Base-by-base conservation (phyloP, 1,140 invertebrate genomes). In the Listronotus bonariensis region DNA sequence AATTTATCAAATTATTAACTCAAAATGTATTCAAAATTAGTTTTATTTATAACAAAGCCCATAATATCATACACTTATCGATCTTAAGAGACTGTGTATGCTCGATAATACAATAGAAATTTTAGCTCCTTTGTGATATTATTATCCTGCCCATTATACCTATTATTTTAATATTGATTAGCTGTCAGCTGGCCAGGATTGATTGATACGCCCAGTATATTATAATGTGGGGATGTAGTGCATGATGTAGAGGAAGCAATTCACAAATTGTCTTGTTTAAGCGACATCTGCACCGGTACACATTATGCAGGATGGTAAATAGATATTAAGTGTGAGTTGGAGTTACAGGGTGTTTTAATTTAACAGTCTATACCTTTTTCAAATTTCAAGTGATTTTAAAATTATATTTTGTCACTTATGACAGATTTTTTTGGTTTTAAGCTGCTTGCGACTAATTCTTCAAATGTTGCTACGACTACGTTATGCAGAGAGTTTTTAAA, bases 101-200 rank as follows among this genome's bases (percentile, higher is more conserved):
- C 42, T 42, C 46, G 58, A 18, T 62, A 62, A 62, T 46, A 62
- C 51, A 62, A 62, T 54, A 54, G 17, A 55, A 53, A 62, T 62
- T 64, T 56, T 48, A 49, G 38, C 43, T 57, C 61, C 52, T 64
- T 64, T 64, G 60, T 54, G 38, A 49, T 56, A 64, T 64, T n/a
- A 52, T 64, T 52, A 57, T 49, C 61, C 52, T 15, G 18, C 61
- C 61, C 61, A 64, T 64, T 64, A 56, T 41, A 32, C 17, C n/a
- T 36, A 62, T 62, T 62, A 62, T 62, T 62, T 62, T 55, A 55
- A 56, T 56, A 64, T 64, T 64, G 61, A 64, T 64, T 64, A 64
- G 34, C 41, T 64, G 61, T 64, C 61, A 57, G 11, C 10, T 36
- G 26, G 51, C 9, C 49, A 56, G 40, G 45, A 64, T 56, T 64